Evolutionary conservation across 2,888 invertebrate species (phyloP), one percentile per base, ranked within the genome.

Genomic region (Philaethria dido): DNA sequence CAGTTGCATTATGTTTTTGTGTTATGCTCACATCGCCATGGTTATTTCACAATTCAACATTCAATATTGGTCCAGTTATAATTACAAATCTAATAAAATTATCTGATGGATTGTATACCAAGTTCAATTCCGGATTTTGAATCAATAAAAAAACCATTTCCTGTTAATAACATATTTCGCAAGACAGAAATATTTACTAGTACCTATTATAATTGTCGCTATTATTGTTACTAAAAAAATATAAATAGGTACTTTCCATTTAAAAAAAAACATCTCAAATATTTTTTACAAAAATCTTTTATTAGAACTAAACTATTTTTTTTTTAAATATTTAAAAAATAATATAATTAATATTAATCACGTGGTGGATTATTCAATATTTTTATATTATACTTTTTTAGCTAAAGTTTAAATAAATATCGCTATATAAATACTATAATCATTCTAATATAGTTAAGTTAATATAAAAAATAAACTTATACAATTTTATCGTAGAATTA

Each of bases 31-130:
- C 42, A 25, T 22, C n/a, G 39, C 3, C 39, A 22, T 20, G 20
- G 16, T 20, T 39, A 2, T 57, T 57, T 57, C 57, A 16, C 50
- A 52, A 52, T 16, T 13, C 0, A 5, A 52, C 29, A 42, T 42
- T 57, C 22, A 42, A 14, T 42, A 57, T 57, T 57, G 57, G 57
- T 29, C 52, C 29, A 52, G 52, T 52, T 50, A 50, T 50, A 50
- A 50, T 16, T 50, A 50, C 14, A 9, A 11, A 50, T 29, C 29
- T 50, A 29, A 29, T 29, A 16, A 16, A 29, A 29, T 50, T n/a
- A 25, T 50, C 50, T 25, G 8, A 50, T 8, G n/a, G 25, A 22
- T 25, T 9, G 11, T 16, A 16, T 50, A 25, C 3, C 25, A 50
- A 8, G 8, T 50, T 50, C 50, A 29, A 29, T 50, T 50, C 25